Percentiles rank a stretch among this genome's conserved stretches.
These are phyloP conservation scores for Spodoptera picta DNA, from an alignment of 2,888 invertebrate species.

Conservation along the genomic window DNA sequence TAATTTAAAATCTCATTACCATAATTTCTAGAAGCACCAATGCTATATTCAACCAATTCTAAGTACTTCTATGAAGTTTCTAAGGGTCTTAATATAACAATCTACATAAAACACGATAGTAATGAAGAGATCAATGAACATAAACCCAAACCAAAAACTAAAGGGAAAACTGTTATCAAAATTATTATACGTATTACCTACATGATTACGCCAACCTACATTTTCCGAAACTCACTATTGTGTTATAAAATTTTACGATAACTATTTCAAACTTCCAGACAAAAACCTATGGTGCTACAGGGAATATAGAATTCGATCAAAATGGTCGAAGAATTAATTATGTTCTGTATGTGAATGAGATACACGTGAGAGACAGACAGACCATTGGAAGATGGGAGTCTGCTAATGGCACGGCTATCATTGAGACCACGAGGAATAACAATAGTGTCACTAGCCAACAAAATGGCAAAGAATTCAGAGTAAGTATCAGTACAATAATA, in stretches of 20 bases:
- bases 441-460: slow-evolving; percentile 71
- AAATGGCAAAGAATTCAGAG: slow-evolving; percentile 90
- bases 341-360: slow-evolving; percentile 91
- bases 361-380: slow-evolving; percentile 65
- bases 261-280: slow-evolving; percentile 81
- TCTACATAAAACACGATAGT: too few relatives aligned
- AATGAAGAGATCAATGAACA: too few relatives aligned
- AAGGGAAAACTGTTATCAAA: too few relatives aligned
- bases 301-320: slow-evolving; percentile 91
- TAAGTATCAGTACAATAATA: slow-evolving; percentile 66
- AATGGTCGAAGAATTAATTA: slow-evolving; percentile 91
- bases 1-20: background rate
- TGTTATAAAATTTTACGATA: background rate
- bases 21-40: background rate
- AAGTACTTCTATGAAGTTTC: too few relatives aligned
- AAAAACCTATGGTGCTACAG: slow-evolving; percentile 90
- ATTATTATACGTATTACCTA: too few relatives aligned
- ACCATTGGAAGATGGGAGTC: slow-evolving; percentile 79
- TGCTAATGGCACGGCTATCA: slow-evolving; percentile 86
- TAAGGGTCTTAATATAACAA: too few relatives aligned
- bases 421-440: slow-evolving; percentile 79
- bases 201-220: too few relatives aligned
- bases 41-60: background rate
- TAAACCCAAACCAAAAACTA: too few relatives aligned
- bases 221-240: background rate